Conservation (phyloP, 1,140 invertebrate genomes). For the Drosophila ohnishii region DNA sequence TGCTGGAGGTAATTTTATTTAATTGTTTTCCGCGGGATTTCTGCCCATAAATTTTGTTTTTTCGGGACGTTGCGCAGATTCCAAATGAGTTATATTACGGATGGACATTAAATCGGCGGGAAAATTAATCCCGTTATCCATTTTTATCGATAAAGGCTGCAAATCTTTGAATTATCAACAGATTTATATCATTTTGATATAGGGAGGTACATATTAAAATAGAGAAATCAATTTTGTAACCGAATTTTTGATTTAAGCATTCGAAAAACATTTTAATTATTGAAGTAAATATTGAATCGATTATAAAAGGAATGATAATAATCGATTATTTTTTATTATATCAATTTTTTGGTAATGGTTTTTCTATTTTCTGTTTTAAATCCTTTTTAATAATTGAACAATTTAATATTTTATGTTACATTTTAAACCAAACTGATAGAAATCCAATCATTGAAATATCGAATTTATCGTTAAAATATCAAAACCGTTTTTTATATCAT, state of each 20-base stretch:
- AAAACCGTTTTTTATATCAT: too few species aligned
- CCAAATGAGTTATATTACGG: slow-evolving; percentile 1
- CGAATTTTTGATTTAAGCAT: background rate
- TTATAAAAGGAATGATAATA: too few species aligned
- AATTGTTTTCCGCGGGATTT: slow-evolving; percentile 54
- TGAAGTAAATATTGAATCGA: too few species aligned
- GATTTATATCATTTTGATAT: background rate
- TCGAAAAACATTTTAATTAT: too few species aligned
- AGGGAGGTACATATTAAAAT: background rate
- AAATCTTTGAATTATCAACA: background rate
- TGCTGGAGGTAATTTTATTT: slow-evolving; percentile 53
- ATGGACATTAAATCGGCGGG: slow-evolving; percentile 19
- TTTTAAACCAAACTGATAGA: too few species aligned
- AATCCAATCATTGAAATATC: too few species aligned
- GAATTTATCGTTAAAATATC: too few species aligned
- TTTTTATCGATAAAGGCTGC: background rate
- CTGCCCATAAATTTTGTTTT: slow-evolving; percentile 47
- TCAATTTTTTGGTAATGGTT: too few species aligned
- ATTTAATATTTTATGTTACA: too few species aligned
- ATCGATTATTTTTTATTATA: too few species aligned
- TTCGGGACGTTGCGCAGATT: slow-evolving; percentile 1
- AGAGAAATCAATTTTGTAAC: background rate
- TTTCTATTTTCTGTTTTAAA: too few species aligned
- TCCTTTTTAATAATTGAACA: too few species aligned
- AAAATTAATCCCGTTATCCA: slow-evolving; percentile 4